Percentiles rank a stretch among this genome's conserved stretches.
These are phyloP conservation scores for Diplodus puntazzo DNA, from an alignment of 2,797 vertebrate species.

Conservation along the genomic window DNA sequence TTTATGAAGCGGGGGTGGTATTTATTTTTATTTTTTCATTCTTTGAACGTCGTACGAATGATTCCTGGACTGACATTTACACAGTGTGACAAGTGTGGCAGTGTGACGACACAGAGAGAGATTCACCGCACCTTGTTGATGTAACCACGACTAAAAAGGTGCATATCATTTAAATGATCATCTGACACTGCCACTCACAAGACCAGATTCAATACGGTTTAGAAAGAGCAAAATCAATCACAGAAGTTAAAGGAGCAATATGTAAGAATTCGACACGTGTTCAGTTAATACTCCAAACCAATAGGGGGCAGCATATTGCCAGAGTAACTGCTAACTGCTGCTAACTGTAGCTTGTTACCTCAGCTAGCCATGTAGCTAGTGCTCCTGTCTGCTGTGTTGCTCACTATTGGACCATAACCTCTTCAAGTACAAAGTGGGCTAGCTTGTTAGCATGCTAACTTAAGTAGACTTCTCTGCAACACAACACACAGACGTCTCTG, in stretches of 20 bases:
- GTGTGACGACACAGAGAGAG: conserved; percentile 54
- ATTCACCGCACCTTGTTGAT: conserved; percentile 43
- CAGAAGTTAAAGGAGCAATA: conserved; percentile 13
- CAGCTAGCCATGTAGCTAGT: too few species aligned
- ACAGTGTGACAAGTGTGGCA: conserved; percentile 65
- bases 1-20: conserved; percentile 55
- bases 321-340: too few species aligned
- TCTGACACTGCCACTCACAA: conserved; percentile 54
- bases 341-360: too few species aligned
- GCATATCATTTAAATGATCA: conserved; percentile 17
- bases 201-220: conserved; percentile 47
- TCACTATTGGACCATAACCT: too few species aligned
- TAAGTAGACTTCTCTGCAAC: too few species aligned
- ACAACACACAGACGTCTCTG: too few species aligned
- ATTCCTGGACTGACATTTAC: conserved; percentile 62
- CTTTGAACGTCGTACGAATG: conserved; percentile 39
- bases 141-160: conserved; percentile 20
- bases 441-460: too few species aligned
- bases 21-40: conserved; percentile 66
- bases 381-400: too few species aligned
- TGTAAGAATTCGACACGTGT: too few species aligned
- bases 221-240: conserved; percentile 45
- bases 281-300: too few species aligned
- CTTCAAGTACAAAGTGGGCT: too few species aligned
- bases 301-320: too few species aligned